A percentile compares a stretch with the other conserved stretches of the same genome.
Evolutionary conservation across 2,888 invertebrate species (phyloP).

Genomic region (Acrocera orbiculus): DNA sequence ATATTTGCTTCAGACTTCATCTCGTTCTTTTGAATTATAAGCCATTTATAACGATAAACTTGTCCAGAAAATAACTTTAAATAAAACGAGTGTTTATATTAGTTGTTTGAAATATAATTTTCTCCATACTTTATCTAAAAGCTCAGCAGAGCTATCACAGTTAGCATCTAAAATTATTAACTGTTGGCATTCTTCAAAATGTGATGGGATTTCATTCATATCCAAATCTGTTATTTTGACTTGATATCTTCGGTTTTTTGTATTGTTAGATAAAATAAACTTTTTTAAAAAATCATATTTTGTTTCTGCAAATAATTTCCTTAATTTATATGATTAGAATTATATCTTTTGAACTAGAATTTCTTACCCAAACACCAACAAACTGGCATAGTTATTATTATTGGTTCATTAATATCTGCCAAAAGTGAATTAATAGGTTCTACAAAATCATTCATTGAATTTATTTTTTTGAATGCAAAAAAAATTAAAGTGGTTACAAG

Average conservation of each 20-base stretch:
- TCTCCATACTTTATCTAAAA: slow-evolving; percentile 9
- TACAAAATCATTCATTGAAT: slow-evolving; percentile 6
- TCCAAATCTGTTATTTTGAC: too few relatives aligned
- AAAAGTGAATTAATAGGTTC: slow-evolving; percentile 11
- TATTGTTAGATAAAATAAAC: too few relatives aligned
- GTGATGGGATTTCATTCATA: too few relatives aligned
- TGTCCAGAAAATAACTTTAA: slow-evolving; percentile 8
- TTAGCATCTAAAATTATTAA: slow-evolving; percentile 16
- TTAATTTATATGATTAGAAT: neutral
- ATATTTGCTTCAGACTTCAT: slow-evolving; percentile 3
- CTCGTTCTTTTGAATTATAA: too few relatives aligned
- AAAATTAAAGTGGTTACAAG: neutral
- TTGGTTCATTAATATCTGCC: slow-evolving; percentile 7
- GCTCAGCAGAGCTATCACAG: slow-evolving; percentile 7
- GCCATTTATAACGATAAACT: slow-evolving; percentile 12
- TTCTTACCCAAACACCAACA: slow-evolving; percentile 15
- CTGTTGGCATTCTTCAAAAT: slow-evolving; percentile 14
- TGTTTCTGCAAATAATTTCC: too few relatives aligned
- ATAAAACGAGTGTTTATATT: neutral
- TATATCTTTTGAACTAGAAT: neutral
- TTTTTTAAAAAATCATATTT: too few relatives aligned
- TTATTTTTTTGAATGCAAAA: neutral
- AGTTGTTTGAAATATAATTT: neutral
- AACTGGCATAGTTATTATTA: slow-evolving; percentile 12
- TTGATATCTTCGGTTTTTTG: too few relatives aligned